These are phyloP conservation scores for Drosophila parabipectinata DNA, from an alignment of 1,140 invertebrate species.

Conservation along the genomic window DNA sequence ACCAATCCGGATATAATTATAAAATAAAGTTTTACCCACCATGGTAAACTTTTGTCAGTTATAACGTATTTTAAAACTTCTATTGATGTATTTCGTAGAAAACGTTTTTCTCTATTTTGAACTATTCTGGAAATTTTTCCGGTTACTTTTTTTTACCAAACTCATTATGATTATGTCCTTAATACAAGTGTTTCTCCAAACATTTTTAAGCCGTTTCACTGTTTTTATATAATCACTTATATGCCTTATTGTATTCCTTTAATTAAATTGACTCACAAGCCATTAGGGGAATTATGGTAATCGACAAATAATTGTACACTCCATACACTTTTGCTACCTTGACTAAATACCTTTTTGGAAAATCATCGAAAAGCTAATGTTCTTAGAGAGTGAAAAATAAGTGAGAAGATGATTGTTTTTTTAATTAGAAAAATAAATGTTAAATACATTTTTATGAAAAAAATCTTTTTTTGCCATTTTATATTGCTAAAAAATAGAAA, in stretches of 20 bases:
- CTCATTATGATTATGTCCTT: conserved; percentile 18
- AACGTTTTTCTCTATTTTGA: conserved; percentile 66
- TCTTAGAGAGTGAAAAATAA: no score
- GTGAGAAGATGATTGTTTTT: no score
- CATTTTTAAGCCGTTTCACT: background rate
- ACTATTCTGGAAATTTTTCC: conserved; percentile 6
- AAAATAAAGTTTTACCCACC: conserved; percentile 67
- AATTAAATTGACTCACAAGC: background rate
- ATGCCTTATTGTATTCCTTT: background rate
- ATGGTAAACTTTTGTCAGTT: conserved; percentile 84
- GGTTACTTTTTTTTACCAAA: background rate
- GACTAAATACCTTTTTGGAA: background rate
- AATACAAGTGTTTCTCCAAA: background rate
- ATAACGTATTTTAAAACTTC: conserved; percentile 89
- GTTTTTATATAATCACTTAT: background rate
- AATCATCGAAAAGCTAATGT: no score
- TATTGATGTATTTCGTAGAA: conserved; percentile 87
- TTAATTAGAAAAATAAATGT: no score
- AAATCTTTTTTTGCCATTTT: no score
- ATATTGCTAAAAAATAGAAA: no score
- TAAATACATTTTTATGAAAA: no score
- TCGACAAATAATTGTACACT: background rate
- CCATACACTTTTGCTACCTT: background rate
- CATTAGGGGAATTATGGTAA: background rate
- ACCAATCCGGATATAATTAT: conserved; percentile 87